A percentile compares a stretch with the other conserved stretches of the same genome.
Evolutionary conservation across 2,888 invertebrate genomes (phyloP).

Genomic region (Drosophila monieri): DNA sequence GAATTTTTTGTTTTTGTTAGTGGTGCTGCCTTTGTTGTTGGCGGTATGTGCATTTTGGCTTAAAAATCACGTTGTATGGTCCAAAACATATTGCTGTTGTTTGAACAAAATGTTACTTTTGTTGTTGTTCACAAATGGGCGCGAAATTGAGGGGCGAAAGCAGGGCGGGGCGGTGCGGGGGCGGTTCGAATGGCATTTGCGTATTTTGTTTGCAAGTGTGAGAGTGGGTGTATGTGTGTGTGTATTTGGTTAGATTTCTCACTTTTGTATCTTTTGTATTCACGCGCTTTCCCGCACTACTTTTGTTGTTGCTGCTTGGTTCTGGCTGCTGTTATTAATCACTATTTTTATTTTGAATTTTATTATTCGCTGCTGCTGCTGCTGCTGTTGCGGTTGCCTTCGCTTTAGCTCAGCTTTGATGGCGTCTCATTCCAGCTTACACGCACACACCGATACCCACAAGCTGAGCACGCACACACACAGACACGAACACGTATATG

Average conservation of each 20-base stretch:
- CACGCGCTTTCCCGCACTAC: conserved; percentile 54
- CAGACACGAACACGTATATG: conserved; percentile 18
- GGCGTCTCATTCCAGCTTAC: conserved; percentile 73
- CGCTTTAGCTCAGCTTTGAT: conserved; percentile 53
- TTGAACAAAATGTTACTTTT: conserved; percentile 12
- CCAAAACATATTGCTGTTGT: conserved; percentile 6
- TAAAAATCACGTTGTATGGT: conserved; percentile 27
- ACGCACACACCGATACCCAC: conserved; percentile 27
- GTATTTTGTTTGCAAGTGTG: conserved; percentile 31
- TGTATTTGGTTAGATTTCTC: conserved; percentile 33
- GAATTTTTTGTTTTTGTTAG: conserved; percentile 20
- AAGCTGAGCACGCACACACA: conserved; percentile 25
- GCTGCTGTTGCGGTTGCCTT: conserved; percentile 35
- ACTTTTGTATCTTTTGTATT: conserved; percentile 5
- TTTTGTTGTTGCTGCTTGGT: conserved; percentile 26
- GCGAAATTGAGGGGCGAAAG: conserved; percentile 48
- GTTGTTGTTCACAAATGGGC: conserved; percentile 56
- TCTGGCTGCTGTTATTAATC: conserved; percentile 71
- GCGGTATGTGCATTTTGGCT: conserved; percentile 66
- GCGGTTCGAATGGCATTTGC: conserved; percentile 46
- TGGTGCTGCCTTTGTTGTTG: conserved; percentile 27
- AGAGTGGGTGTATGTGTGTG: neutral
- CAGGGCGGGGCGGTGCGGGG: conserved; percentile 15
- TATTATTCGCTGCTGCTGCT: conserved; percentile 53
- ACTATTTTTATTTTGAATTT: conserved; percentile 74